phyloP scores from a whole-genome alignment of 2,113 vertebrate species.

The Ardeotis arabs region DNA sequence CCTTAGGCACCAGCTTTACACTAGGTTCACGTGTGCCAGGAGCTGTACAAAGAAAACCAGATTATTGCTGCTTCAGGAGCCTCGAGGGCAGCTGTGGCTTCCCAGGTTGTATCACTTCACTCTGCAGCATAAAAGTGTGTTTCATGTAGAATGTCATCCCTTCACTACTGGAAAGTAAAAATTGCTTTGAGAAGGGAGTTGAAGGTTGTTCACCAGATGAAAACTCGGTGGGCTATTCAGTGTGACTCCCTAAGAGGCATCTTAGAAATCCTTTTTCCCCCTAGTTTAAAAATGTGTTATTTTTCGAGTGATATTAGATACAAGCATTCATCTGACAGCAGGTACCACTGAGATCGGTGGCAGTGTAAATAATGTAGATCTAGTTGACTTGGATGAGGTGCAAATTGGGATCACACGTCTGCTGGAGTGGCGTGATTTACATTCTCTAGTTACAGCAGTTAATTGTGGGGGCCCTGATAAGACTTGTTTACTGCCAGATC shows the following conservation, averaged over 20 bases:
- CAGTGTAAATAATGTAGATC: constrained; percentile 81
- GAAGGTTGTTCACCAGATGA: not conserved
- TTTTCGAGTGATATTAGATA: not conserved
- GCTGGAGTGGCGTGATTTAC: constrained; percentile 78
- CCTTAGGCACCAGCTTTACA: constrained; percentile 4
- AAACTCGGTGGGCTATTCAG: not conserved
- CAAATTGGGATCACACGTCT: constrained; percentile 78
- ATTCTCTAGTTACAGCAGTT: constrained; percentile 73
- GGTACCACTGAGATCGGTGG: constrained; percentile 78
- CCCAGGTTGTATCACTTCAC: not conserved
- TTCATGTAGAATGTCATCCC: not conserved
- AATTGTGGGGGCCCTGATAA: constrained; percentile 65
- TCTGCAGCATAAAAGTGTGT: not conserved
- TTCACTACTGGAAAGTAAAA: not conserved
- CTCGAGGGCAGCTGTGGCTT: not conserved
- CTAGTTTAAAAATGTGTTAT: not conserved
- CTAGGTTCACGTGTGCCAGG: not conserved
- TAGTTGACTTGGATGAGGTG: constrained; percentile 85
- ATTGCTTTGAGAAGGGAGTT: not conserved
- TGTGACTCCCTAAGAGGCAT: not conserved
- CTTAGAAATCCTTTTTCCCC: not conserved
- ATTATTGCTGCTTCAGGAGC: constrained; percentile 14
- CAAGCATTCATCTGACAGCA: constrained; percentile 37
- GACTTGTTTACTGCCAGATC: constrained; percentile 62
- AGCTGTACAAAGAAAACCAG: not conserved